phyloP scores from a whole-genome alignment of 35 echinoderm and acorn worm species.

The Amphiura filiformis region DNA sequence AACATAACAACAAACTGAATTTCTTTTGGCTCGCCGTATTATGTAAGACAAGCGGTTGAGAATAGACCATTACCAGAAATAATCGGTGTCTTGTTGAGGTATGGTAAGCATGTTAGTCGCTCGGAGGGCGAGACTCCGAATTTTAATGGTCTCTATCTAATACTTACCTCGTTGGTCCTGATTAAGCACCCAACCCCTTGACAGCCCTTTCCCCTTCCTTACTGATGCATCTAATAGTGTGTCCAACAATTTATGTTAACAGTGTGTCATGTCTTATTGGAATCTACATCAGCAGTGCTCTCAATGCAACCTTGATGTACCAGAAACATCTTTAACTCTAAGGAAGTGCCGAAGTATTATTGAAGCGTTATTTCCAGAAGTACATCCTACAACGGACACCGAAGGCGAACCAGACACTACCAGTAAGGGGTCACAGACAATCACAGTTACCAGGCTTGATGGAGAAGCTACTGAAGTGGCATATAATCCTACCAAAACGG shows the following conservation, averaged over 20 bases:
- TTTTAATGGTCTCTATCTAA: no score
- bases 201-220: no score
- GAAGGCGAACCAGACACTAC: not conserved
- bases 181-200: no score
- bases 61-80: no score
- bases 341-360: not conserved
- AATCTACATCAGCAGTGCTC: slow-evolving; percentile 16
- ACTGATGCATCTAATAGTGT: no score
- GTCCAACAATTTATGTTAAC: not conserved
- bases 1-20: no score
- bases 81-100: no score
- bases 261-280: slow-evolving; percentile 18
- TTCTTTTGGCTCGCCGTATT: no score
- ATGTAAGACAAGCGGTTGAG: no score
- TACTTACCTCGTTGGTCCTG: no score
- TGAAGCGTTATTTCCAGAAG: slow-evolving; percentile 20
- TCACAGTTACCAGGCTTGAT: slow-evolving; percentile 25
- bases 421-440: not conserved
- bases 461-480: slow-evolving; percentile 17
- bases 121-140: no score
- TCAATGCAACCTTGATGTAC: not conserved
- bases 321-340: slow-evolving; percentile 1
- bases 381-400: not conserved
- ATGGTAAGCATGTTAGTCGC: no score
- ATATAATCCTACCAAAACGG: not conserved